These are phyloP conservation scores for Idaea biselata DNA, from an alignment of 2,888 invertebrate genomes.

Conservation along the genomic window DNA sequence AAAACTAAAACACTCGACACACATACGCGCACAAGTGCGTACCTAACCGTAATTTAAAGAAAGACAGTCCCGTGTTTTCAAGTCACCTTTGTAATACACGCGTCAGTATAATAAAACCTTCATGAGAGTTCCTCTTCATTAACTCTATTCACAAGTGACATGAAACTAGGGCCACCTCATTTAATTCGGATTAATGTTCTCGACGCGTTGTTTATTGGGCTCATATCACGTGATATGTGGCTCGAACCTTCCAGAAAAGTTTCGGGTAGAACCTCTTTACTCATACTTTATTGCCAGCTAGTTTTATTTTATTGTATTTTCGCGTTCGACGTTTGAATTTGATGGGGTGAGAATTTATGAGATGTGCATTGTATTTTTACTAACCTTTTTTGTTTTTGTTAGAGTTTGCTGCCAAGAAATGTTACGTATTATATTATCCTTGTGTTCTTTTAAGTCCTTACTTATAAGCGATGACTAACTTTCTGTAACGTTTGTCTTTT, in stretches of 20 bases:
- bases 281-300: not conserved
- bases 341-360: slow-evolving; percentile 1
- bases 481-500: too few relatives aligned
- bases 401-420: not conserved
- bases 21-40: too few relatives aligned
- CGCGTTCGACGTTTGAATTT: not conserved
- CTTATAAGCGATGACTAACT: too few relatives aligned
- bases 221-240: slow-evolving; percentile 41
- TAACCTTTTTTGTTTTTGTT: not conserved
- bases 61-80: too few relatives aligned
- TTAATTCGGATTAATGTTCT: slow-evolving; percentile 54
- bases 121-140: not conserved
- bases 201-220: slow-evolving; percentile 43
- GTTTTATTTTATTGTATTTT: slow-evolving; percentile 1
- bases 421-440: not conserved
- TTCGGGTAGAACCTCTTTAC: slow-evolving; percentile 4
- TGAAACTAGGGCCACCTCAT: slow-evolving; percentile 41
- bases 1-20: too few relatives aligned
- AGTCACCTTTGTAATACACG: too few relatives aligned
- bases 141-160: slow-evolving; percentile 9
- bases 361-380: slow-evolving; percentile 1
- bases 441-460: not conserved
- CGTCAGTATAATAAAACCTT: not conserved
- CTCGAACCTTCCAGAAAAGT: slow-evolving; percentile 18
- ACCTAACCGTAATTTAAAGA: too few relatives aligned